Percentiles rank a stretch among this genome's conserved stretches.
Conservation (phyloP, 1,140 invertebrate genomes). For the Pseudomyrmex gracilis region DNA sequence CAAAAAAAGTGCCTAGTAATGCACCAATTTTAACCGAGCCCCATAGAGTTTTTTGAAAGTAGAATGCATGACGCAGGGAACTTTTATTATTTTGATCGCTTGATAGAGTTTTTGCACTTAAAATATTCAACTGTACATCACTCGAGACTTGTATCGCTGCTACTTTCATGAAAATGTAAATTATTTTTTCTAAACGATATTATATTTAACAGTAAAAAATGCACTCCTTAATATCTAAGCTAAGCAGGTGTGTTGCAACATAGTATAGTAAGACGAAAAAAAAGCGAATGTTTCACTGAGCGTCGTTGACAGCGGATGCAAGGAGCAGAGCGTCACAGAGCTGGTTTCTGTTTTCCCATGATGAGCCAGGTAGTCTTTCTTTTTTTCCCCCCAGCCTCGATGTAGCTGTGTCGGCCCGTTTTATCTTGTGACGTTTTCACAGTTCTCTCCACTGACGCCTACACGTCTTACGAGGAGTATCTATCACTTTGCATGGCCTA, state of each 20-base stretch:
- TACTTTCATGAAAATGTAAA: neutral
- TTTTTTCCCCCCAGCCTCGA: slow-evolving; percentile 57
- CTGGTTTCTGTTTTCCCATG: slow-evolving; percentile 80
- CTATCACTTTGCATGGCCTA: slow-evolving; percentile 61
- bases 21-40: neutral
- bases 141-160: neutral
- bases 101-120: slow-evolving; percentile 32
- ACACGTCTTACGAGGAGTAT: slow-evolving; percentile 53
- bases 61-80: slow-evolving; percentile 34
- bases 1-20: slow-evolving; percentile 10
- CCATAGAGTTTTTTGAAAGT: slow-evolving; percentile 7
- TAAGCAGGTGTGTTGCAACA: slow-evolving; percentile 71
- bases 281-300: slow-evolving; percentile 71
- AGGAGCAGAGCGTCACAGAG: slow-evolving; percentile 74
- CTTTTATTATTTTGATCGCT: slow-evolving; percentile 37
- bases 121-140: slow-evolving; percentile 12
- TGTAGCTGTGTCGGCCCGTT: slow-evolving; percentile 58
- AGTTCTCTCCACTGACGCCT: slow-evolving; percentile 59
- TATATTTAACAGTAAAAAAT: slow-evolving; percentile 32
- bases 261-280: slow-evolving; percentile 68
- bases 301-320: slow-evolving; percentile 72
- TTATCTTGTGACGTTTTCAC: slow-evolving; percentile 63
- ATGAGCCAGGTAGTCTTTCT: slow-evolving; percentile 74
- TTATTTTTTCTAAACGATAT: neutral
- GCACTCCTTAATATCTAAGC: neutral